Evolutionary conservation across 2,888 invertebrate species (phyloP).

Genomic region (Mesorhabditis sp.): DNA sequence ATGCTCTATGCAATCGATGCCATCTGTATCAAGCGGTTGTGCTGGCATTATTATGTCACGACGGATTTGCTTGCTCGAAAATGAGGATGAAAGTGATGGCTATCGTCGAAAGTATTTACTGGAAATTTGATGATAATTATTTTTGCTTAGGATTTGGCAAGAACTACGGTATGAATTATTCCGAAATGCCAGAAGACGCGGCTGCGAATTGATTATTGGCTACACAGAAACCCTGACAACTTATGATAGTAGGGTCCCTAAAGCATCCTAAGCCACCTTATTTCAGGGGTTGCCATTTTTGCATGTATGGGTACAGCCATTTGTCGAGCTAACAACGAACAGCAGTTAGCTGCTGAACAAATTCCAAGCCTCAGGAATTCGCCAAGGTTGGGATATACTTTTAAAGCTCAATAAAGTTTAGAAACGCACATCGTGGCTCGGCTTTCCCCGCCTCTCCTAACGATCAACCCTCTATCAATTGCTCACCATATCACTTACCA

Average conservation of each 20-base stretch:
- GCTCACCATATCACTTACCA: too few species aligned
- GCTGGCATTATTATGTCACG: constrained; percentile 21
- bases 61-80: constrained; percentile 21
- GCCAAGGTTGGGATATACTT: too few species aligned
- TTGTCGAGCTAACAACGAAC: neutral
- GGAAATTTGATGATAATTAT: too few species aligned
- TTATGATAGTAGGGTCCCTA: constrained; percentile 28
- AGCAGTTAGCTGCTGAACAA: too few species aligned
- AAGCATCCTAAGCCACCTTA: neutral
- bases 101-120: constrained; percentile 10
- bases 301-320: constrained; percentile 22
- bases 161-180: constrained; percentile 90
- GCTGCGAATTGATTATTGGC: constrained; percentile 88
- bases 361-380: too few species aligned
- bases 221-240: constrained; percentile 88
- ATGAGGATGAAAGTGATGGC: constrained; percentile 27
- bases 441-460: too few species aligned
- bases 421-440: too few species aligned
- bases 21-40: neutral
- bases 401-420: too few species aligned
- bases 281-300: constrained; percentile 22
- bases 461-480: too few species aligned
- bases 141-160: constrained; percentile 77
- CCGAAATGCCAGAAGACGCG: constrained; percentile 83
- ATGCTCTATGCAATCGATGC: neutral